Evolutionary conservation across 2,113 vertebrate genomes (phyloP), one percentile per base, ranked within the genome.

Genomic region (Aptenodytes patagonicus): DNA sequence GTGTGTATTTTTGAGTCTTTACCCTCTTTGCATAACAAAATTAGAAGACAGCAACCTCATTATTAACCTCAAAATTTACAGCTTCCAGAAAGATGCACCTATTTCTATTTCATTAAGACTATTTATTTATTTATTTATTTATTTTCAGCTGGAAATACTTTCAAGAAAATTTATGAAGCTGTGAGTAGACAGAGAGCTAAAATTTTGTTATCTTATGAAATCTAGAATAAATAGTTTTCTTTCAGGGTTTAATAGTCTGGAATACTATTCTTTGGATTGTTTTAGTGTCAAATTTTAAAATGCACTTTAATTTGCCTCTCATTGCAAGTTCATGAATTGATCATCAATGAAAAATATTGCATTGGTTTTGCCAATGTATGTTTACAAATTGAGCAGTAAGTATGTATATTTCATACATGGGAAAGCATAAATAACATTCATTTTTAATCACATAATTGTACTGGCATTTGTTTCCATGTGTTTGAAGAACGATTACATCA

Each of bases 361-460:
- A 87, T 38, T 86, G 24, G 17, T 79, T 93, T 96, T 64, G 51
- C 8, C 80, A 55, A 31, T 40, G 18, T 21, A 47, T 88, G 47
- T 96, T 98, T 96, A 93, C 42, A 94, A 97, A 96, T 76, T 66
- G 73, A 60, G 22, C 34, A 94, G 38, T 42, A 95, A 92, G 28
- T 57, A 85, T 73, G 38, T 76, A 87, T 83, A 87, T 94, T 95
- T 96, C 47, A 93, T 87, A 82, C 65, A 81, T 28, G 31, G 49
- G 55, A 94, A 96, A 88, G 15, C 32, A 93, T 44, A 97, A 95
- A 85, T 87, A 93, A 73, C 64, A 77, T 92, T 91, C 34, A 72
- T 92, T 96, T 97, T 96, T 94, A 97, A 97, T 97, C 62, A 93
- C 76, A 36, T 91, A 96, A 93, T 92, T 90, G 32, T 85, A 64